These are phyloP conservation scores for Dryobota labecula DNA, from an alignment of 2,888 invertebrate genomes.

Conservation along the genomic window DNA sequence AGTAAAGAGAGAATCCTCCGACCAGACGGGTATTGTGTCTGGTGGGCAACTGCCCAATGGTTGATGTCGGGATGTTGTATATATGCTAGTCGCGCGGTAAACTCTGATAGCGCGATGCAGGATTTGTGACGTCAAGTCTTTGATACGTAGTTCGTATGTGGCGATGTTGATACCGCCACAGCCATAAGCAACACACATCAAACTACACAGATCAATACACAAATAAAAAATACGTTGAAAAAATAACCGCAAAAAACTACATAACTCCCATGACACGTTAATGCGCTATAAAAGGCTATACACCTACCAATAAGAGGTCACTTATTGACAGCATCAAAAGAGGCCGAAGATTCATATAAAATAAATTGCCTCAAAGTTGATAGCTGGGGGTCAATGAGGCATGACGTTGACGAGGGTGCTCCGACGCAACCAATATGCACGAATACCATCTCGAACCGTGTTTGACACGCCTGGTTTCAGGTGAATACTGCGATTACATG, in stretches of 20 bases:
- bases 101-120: too few relatives aligned
- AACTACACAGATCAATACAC: neutral
- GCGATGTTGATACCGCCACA: too few relatives aligned
- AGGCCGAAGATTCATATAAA: slow-evolving; percentile 87
- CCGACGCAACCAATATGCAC: slow-evolving; percentile 81
- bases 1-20: too few relatives aligned
- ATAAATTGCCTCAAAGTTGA: slow-evolving; percentile 88
- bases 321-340: slow-evolving; percentile 84
- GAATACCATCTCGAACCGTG: slow-evolving; percentile 80
- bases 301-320: slow-evolving; percentile 76
- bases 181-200: too few relatives aligned
- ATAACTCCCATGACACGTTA: slow-evolving; percentile 42
- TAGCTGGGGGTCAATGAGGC: slow-evolving; percentile 88
- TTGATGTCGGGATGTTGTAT: too few relatives aligned
- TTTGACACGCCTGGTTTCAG: slow-evolving; percentile 84
- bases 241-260: neutral
- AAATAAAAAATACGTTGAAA: neutral
- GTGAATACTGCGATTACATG: slow-evolving; percentile 73
- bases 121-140: too few relatives aligned
- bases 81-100: too few relatives aligned
- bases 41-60: too few relatives aligned
- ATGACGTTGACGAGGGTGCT: slow-evolving; percentile 88
- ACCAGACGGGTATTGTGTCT: too few relatives aligned
- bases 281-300: slow-evolving; percentile 51
- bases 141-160: too few relatives aligned